Evolutionary conservation across 2,113 vertebrate species (phyloP), one percentile per base, ranked within the genome.

Genomic region (Muscicapa adusta): DNA sequence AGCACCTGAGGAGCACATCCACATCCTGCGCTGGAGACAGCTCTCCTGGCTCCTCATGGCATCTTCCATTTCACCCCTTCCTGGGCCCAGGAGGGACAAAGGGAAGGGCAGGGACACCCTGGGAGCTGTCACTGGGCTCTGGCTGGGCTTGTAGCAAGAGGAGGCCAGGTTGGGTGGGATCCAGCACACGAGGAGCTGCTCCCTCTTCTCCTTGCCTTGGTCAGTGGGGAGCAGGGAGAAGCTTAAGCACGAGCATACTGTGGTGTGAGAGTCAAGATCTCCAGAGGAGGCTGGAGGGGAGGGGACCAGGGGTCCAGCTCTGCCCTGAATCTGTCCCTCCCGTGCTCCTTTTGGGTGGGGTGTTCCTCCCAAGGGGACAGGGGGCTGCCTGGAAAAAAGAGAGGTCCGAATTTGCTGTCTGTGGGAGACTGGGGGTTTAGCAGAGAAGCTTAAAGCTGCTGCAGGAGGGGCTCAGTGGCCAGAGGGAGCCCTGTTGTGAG

Each of bases 131-230:
- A 0, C 2, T 53, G 79, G 40, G 10, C 45, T 86, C 28, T 47
- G 75, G 31, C 12, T 70, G 56, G 31, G 15, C 33, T 74, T 54
- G 25, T 5, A 36, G 50, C 0, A 0, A 45, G 29, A 26, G 10
- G 12, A 50, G 18, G 8, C 23, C 62, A 28, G 73, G 31, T 60
- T 2, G 0, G 25, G 29, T 14, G 38, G 75, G 24, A 72, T 8
- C 26, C 8, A 12, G 13, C 26, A 13, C 25, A 29, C 7, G 33
- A 77, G n/a, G 22, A 94, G 18, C 53, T 56, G 31, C 26, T 63
- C 12, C 18, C 14, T 57, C 28, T 61, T 54, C 24, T 47, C 25
- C 16, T 31, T 2, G 0, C 14, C 18, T 16, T 0, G 0, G 8
- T 17, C 1, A 1, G 9, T 6, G 33, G 9, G 42, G 28, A 91